Base-by-base conservation (phyloP, 1,140 invertebrate genomes). In the Monochamus saltuarius region DNA sequence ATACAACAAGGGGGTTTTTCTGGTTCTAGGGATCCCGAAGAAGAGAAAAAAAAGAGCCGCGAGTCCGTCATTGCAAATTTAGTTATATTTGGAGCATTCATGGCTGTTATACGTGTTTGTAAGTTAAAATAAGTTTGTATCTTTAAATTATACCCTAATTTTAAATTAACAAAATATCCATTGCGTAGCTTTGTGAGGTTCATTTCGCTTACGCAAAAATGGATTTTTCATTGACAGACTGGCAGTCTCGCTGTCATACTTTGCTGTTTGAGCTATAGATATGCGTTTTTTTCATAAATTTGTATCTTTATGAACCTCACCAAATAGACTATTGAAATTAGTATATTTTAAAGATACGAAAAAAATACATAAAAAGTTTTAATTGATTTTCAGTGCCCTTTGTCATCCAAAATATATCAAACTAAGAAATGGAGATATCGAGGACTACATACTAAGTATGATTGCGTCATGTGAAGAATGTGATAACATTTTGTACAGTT, bases 1-100 rank as follows among this genome's bases (percentile, higher is more conserved):
- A 58, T 70, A 22, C 62, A 70, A 57, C 65, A 70, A 61, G 67
- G 65, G 10, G 38, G 49, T 16, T 67, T 63, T 60, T 35, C 14
- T 29, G 59, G 56, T 22, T n/a, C 60, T 8, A 65, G 59, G 61
- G 65, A 66, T 56, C 53, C 59, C 9, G 61, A 66, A 34, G 61
- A 68, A 54, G 63, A 67, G 49, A 65, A 56, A n/a, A 63, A 61
- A 52, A 68, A 47, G 56, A 63, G 59, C 10, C 58, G 66, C 38
- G 66, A 68, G 22, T 52, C 61, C 9, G 68, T 70, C 10, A 22
- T 70, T 39, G 54, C 66, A 16, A 70, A 68, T 50, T 46, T 70
- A 29, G 51, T 70, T 47, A 57, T 70, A 35, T 70, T 68, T 56
- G 66, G 56, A 47, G 34, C 57, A 40, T 35, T 68, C 35, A 37